Conservation (phyloP, 2,888 invertebrate species). For the Stomorhina lunata region DNA sequence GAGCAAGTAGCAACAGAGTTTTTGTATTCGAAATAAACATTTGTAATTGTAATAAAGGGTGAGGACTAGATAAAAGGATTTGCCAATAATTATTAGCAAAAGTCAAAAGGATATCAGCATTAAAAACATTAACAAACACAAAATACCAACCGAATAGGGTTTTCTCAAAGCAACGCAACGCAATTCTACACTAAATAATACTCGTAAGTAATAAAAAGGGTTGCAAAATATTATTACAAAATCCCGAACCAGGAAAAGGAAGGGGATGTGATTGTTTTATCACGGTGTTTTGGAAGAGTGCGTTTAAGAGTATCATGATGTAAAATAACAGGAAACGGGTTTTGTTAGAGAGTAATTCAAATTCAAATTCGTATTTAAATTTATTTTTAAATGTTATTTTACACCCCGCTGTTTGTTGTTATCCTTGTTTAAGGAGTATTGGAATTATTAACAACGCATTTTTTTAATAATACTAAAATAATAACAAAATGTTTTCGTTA, state of each 20-base stretch:
- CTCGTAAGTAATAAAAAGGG: constrained; percentile 53
- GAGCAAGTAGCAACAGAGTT: not conserved
- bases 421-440: constrained; percentile 1
- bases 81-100: constrained; percentile 65
- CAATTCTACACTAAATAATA: not conserved
- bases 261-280: constrained; percentile 50
- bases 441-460: constrained; percentile 58
- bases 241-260: not conserved
- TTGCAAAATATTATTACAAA: constrained; percentile 18
- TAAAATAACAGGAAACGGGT: constrained; percentile 36
- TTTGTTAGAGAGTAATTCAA: constrained; percentile 18
- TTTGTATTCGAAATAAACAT: not conserved
- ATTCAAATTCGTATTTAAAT: constrained; percentile 36
- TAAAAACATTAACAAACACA: constrained; percentile 58
- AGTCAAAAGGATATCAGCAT: constrained; percentile 63
- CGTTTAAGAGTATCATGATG: constrained; percentile 1
- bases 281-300: not conserved
- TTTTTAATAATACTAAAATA: constrained; percentile 58
- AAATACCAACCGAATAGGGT: not conserved
- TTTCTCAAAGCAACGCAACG: not conserved
- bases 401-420: constrained; percentile 45
- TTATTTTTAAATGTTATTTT: constrained; percentile 42
- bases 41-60: constrained; percentile 23
- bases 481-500: constrained; percentile 59
- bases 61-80: constrained; percentile 63